These are phyloP conservation scores for Plecotus auritus DNA, from an alignment of 2,113 vertebrate genomes.

Conservation along the genomic window DNA sequence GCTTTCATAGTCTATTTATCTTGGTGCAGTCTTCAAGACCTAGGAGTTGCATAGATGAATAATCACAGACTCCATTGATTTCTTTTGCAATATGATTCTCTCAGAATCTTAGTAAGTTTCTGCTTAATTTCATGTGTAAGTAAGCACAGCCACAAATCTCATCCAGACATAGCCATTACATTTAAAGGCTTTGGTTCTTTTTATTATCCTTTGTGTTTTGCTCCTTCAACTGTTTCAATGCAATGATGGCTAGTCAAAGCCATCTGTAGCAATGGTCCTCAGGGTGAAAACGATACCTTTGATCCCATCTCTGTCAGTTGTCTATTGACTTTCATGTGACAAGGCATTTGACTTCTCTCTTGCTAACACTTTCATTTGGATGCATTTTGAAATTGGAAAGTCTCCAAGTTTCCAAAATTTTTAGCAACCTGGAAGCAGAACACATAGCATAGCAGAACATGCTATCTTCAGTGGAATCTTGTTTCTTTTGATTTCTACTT, in stretches of 20 bases:
- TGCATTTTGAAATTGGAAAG: background rate
- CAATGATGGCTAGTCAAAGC: background rate
- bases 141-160: background rate
- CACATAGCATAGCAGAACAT: background rate
- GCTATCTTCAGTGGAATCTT: background rate
- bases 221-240: background rate
- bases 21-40: background rate
- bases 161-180: background rate
- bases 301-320: background rate
- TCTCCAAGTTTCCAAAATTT: background rate
- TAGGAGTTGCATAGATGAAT: background rate
- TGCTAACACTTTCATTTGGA: background rate
- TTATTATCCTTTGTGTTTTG: background rate
- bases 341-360: background rate
- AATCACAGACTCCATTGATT: background rate
- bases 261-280: background rate
- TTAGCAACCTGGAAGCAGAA: background rate
- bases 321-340: background rate
- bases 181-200: background rate
- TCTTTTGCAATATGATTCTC: background rate
- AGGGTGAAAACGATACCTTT: background rate
- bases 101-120: background rate
- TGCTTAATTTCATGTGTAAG: background rate
- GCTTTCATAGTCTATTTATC: background rate
- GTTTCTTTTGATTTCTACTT: background rate